phyloP scores from a whole-genome alignment of 1,140 invertebrate species.

The Brachionus manjavacas region DNA sequence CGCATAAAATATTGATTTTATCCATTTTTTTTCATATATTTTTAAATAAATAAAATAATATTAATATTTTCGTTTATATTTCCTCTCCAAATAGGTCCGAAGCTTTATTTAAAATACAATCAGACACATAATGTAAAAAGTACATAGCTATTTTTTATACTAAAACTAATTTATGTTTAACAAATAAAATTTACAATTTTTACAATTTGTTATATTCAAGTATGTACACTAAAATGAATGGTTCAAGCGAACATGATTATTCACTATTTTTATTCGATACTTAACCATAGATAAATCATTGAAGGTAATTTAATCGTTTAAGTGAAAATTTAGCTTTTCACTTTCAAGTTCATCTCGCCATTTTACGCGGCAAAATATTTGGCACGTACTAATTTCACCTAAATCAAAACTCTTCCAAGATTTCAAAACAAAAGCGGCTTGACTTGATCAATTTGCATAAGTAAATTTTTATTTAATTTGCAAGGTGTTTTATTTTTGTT shows the following conservation, averaged over 20 bases:
- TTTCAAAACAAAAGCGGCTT: too few species aligned
- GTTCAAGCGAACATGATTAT: neutral
- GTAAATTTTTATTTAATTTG: neutral
- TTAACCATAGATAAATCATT: neutral
- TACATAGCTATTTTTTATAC: neutral
- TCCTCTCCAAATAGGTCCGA: neutral
- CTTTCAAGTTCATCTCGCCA: neutral
- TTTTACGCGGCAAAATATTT: neutral
- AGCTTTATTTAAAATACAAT: neutral
- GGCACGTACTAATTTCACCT: neutral
- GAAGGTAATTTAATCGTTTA: neutral
- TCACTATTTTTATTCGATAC: neutral
- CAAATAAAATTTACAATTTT: neutral
- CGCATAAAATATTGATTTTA: neutral
- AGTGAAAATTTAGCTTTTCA: neutral
- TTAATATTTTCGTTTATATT: neutral
- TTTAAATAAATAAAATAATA: neutral
- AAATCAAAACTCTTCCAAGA: too few species aligned
- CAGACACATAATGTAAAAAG: neutral
- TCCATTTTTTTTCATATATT: neutral
- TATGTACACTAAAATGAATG: neutral
- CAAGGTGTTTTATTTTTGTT: neutral
- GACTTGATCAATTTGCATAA: neutral
- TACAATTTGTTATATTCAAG: neutral
- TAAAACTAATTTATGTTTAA: neutral